A percentile compares a stretch with the other conserved stretches of the same genome.
These are phyloP conservation scores for Emydocephalus ijimae DNA, from an alignment of 2,113 vertebrate genomes.

Conservation along the genomic window DNA sequence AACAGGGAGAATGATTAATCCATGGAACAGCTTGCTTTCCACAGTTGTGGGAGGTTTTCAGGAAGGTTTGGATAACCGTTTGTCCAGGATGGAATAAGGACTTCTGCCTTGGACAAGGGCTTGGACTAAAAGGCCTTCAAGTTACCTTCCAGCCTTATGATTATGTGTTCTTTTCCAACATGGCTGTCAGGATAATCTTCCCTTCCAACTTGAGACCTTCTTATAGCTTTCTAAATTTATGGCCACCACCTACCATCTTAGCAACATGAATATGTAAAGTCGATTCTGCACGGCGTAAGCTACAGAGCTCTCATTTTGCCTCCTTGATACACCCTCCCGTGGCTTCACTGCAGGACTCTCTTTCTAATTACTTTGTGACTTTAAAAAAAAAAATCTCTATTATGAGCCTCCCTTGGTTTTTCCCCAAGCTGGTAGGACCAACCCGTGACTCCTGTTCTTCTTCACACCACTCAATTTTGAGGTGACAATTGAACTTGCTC, in stretches of 20 bases:
- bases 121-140: too few relatives aligned
- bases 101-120: too few relatives aligned
- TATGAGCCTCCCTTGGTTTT: not conserved
- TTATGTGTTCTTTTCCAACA: not conserved
- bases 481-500: not conserved
- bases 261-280: not conserved
- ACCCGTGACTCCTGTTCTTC: not conserved
- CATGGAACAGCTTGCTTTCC: too few relatives aligned
- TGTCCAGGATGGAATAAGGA: too few relatives aligned
- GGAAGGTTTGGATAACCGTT: too few relatives aligned
- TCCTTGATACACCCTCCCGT: not conserved
- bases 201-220: not conserved
- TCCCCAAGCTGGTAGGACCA: not conserved
- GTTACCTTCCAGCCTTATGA: too few relatives aligned
- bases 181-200: not conserved
- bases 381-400: not conserved
- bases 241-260: not conserved
- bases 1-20: too few relatives aligned
- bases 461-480: not conserved
- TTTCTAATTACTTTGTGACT: not conserved
- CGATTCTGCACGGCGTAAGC: not conserved
- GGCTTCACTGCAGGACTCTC: not conserved
- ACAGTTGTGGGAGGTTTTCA: too few relatives aligned
- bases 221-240: not conserved
- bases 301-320: not conserved